Base-by-base conservation (phyloP, 2,797 vertebrate species). In the Clarias platycephalus region DNA sequence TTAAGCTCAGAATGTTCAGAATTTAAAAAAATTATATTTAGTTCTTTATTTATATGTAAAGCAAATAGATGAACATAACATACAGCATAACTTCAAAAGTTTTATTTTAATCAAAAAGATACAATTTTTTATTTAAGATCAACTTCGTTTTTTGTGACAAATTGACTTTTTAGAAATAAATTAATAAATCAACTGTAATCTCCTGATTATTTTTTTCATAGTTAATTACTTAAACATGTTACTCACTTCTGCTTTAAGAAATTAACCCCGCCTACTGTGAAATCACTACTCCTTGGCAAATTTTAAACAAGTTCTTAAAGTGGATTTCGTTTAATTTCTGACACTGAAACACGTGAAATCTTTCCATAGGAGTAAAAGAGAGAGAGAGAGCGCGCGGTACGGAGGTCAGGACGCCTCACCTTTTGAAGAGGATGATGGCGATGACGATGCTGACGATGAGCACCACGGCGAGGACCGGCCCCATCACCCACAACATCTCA, bases 401-500 rank as follows among this genome's bases (percentile, higher is more conserved):
- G 2, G 44, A 0, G 44, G 13, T 34, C 6, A 28, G 4, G 76
- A 75, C n/a, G 53, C 63, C 96, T 97, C 93, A 99, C 98, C 97
- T 99, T 93, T 99, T 99, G 88, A 99, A 98, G 81, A 99, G 95
- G 80, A 99, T 96, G 90, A 99, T 99, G 90, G 97, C 96, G 80
- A 99, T 98, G 93, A 99, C 98, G 28, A 98, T 97, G 93, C 97
- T 96, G 92, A 99, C 96, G 92, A 99, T 99, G 85, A 99, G 93
- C 89, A 99, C 95, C 90, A 99, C 98, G 0, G 98, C 97, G 90
- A 99, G 91, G 88, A 99, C 98, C 0, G 98, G 98, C 44, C 98
- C 98, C 93, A 99, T 98, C 90, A 99, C 98, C 98, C 98, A 99
- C 89, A 99, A 88, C 98, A 99, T 99, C 91, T 99, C 98, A 0